phyloP scores from a whole-genome alignment of 1,140 invertebrate species.

The Neodiprion lecontei region DNA sequence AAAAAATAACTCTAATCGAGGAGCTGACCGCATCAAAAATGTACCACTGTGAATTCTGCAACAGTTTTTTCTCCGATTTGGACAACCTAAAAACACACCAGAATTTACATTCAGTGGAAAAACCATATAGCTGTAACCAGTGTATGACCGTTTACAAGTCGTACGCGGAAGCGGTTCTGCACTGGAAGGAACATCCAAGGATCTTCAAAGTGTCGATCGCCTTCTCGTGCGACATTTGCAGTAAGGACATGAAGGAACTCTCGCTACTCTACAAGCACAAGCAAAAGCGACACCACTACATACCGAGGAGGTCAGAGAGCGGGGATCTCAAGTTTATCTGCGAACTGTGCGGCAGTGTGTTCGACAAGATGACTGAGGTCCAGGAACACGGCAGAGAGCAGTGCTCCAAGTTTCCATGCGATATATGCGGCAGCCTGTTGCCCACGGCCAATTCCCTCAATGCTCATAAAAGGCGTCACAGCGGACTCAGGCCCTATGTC shows the following conservation, averaged over 20 bases:
- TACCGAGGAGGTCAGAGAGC: constrained; percentile 40
- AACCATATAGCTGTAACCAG: constrained; percentile 64
- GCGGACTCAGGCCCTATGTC: constrained; percentile 63
- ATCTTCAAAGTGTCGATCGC: constrained; percentile 36
- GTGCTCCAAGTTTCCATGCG: constrained; percentile 40
- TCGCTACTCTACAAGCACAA: constrained; percentile 51
- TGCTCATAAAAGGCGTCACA: constrained; percentile 56
- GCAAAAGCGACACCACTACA: constrained; percentile 45
- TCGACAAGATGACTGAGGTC: constrained; percentile 46
- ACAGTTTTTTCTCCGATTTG: constrained; percentile 61
- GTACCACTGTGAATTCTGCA: constrained; percentile 68
- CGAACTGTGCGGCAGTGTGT: constrained; percentile 59
- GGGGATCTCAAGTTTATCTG: constrained; percentile 51
- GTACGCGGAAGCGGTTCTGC: constrained; percentile 58
- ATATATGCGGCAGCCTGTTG: constrained; percentile 38
- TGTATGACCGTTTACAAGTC: constrained; percentile 62
- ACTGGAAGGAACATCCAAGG: constrained; percentile 62
- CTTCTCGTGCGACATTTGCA: constrained; percentile 42
- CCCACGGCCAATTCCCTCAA: constrained; percentile 54
- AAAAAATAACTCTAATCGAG: constrained; percentile 37
- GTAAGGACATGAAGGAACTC: constrained; percentile 41
- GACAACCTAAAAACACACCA: constrained; percentile 59
- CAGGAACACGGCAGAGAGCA: constrained; percentile 54
- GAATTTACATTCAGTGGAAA: constrained; percentile 57
- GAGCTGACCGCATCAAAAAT: constrained; percentile 44